phyloP scores from a whole-genome alignment of 1,140 invertebrate species.

The Steinernema feltiae region DNA sequence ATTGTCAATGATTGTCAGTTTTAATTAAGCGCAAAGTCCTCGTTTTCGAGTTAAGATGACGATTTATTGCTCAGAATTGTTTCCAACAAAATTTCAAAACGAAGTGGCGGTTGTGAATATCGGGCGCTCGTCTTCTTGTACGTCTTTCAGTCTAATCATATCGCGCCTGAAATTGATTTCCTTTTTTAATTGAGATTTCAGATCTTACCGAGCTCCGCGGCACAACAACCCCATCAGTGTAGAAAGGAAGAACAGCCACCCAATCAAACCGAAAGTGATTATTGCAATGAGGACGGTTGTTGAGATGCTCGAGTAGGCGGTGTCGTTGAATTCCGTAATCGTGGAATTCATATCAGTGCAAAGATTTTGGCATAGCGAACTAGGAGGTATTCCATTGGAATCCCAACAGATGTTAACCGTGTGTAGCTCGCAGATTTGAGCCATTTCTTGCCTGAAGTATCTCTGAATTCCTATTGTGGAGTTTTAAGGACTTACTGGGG shows the following conservation, averaged over 20 bases:
- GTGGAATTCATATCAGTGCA: background rate
- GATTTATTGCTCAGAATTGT: too few species aligned
- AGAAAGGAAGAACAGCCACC: constrained; percentile 3
- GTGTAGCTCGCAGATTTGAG: background rate
- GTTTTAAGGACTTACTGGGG: background rate
- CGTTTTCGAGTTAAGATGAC: too few species aligned
- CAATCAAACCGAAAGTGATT: background rate
- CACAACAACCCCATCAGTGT: background rate
- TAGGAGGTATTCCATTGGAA: background rate
- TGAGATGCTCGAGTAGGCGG: background rate
- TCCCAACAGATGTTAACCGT: background rate
- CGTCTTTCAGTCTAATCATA: background rate
- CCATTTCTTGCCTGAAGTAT: background rate
- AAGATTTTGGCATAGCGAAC: background rate
- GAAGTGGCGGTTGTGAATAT: too few species aligned
- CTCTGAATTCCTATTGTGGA: too few species aligned
- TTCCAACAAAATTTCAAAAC: too few species aligned
- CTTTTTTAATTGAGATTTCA: background rate
- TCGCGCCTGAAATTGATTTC: background rate
- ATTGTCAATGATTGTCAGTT: background rate
- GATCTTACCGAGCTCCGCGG: background rate
- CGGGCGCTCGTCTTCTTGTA: background rate
- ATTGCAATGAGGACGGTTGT: background rate
- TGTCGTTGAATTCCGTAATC: background rate
- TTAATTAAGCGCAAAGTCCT: too few species aligned